Conservation (phyloP, 2,888 invertebrate genomes). For the Sussaba pulchella region DNA sequence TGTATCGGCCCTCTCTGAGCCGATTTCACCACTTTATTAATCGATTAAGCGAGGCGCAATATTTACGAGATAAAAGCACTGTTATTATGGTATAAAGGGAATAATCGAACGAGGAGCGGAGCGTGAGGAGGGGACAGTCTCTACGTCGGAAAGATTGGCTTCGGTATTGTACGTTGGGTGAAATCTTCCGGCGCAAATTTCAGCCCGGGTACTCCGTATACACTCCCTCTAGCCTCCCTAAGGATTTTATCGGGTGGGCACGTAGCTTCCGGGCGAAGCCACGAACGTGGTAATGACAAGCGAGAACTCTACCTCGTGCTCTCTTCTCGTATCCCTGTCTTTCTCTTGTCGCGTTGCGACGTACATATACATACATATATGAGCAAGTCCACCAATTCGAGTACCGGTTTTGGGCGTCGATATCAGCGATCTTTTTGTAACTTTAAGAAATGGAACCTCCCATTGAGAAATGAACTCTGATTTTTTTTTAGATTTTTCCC, state of each 20-base stretch:
- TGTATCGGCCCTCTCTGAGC: conserved; percentile 5
- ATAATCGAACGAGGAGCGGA: conserved; percentile 35
- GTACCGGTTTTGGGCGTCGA: too few species aligned
- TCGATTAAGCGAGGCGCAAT: conserved; percentile 46
- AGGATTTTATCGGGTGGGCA: conserved; percentile 65
- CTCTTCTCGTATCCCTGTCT: conserved; percentile 55
- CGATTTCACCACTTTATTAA: conserved; percentile 39
- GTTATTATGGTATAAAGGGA: conserved; percentile 49
- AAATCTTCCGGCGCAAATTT: conserved; percentile 55
- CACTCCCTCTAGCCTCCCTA: conserved; percentile 27
- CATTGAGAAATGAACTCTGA: too few species aligned
- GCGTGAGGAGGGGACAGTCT: conserved; percentile 1
- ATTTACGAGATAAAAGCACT: conserved; percentile 56
- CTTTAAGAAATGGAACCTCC: too few species aligned
- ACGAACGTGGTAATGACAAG: conserved; percentile 79
- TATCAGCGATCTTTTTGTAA: too few species aligned
- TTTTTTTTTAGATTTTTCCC: too few species aligned
- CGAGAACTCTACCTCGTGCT: conserved; percentile 70
- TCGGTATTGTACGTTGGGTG: conserved; percentile 21
- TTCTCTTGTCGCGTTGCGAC: conserved; percentile 59
- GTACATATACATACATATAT: conserved; percentile 2
- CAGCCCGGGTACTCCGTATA: conserved; percentile 29
- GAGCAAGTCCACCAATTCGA: too few species aligned
- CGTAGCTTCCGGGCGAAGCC: conserved; percentile 71
- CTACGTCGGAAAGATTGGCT: conserved; percentile 13